phyloP scores from a whole-genome alignment of 2,888 invertebrate genomes.

The Muschampia plurimacula region DNA sequence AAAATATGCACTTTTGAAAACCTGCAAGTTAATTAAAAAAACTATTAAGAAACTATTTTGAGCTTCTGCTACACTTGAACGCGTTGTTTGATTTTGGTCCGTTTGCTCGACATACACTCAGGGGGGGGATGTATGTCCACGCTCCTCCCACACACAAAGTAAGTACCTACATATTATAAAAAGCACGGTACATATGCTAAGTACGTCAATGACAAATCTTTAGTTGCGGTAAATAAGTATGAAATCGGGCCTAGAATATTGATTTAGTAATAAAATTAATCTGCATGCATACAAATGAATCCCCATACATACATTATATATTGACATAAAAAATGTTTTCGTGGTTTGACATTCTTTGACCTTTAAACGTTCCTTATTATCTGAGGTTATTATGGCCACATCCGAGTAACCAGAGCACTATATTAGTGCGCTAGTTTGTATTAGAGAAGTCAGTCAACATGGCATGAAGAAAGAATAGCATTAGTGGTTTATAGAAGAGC shows the following conservation, averaged over 20 bases:
- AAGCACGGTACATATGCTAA: neutral
- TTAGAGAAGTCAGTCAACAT: too few species aligned
- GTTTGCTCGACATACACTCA: too few species aligned
- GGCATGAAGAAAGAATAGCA: too few species aligned
- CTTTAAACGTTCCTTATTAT: neutral
- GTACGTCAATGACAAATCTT: neutral
- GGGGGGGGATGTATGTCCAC: too few species aligned
- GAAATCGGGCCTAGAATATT: constrained; percentile 7
- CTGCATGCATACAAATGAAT: neutral
- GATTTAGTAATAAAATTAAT: constrained; percentile 7
- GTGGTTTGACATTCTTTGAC: constrained; percentile 3
- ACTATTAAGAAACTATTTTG: too few species aligned
- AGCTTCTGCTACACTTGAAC: too few species aligned
- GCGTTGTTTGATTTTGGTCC: too few species aligned
- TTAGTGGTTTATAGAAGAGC: too few species aligned
- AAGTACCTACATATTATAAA: too few species aligned
- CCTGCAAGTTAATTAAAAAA: too few species aligned
- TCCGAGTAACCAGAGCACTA: neutral
- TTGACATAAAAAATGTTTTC: constrained; percentile 1
- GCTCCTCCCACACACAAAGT: too few species aligned
- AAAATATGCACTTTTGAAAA: too few species aligned
- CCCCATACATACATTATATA: constrained; percentile 3
- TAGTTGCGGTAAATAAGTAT: constrained; percentile 1
- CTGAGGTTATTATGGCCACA: constrained; percentile 4
- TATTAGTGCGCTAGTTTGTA: neutral